Conservation (phyloP, 2,797 vertebrate genomes). For the Yasuhikotakia modesta region DNA sequence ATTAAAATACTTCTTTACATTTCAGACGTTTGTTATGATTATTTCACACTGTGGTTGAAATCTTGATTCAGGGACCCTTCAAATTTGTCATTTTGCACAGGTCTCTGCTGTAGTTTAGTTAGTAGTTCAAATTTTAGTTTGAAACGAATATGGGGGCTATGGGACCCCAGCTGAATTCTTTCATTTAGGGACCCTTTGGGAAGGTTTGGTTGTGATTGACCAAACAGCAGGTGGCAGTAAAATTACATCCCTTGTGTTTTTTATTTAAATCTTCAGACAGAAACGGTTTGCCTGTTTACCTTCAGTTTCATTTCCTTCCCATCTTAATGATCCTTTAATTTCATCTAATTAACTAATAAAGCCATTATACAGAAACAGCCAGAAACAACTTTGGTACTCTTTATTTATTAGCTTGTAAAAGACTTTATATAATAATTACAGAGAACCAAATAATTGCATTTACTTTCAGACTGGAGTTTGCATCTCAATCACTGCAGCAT, state of each 20-base stretch:
- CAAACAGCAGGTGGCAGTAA: not conserved
- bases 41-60: not conserved
- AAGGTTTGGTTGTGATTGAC: constrained; percentile 19
- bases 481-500: not conserved
- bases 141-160: constrained; percentile 3
- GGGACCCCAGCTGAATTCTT: constrained; percentile 24
- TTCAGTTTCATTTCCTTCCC: not conserved
- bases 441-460: constrained; percentile 13
- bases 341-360: not conserved
- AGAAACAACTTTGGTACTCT: not conserved
- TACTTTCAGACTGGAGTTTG: not conserved
- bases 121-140: constrained; percentile 10
- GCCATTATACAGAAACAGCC: constrained; percentile 5
- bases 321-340: constrained; percentile 16
- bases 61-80: not conserved
- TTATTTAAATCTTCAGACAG: not conserved
- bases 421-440: constrained; percentile 27
- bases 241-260: not conserved
- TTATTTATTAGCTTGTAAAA: constrained; percentile 28
- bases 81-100: not conserved
- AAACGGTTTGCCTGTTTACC: not conserved
- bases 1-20: constrained; percentile 20
- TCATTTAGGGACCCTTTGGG: constrained; percentile 11
- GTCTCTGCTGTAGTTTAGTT: not conserved
- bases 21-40: not conserved